Base-by-base conservation (phyloP, 30 jellyfish, hydroid and myxozoan genomes). In the Hydractinia echinata region DNA sequence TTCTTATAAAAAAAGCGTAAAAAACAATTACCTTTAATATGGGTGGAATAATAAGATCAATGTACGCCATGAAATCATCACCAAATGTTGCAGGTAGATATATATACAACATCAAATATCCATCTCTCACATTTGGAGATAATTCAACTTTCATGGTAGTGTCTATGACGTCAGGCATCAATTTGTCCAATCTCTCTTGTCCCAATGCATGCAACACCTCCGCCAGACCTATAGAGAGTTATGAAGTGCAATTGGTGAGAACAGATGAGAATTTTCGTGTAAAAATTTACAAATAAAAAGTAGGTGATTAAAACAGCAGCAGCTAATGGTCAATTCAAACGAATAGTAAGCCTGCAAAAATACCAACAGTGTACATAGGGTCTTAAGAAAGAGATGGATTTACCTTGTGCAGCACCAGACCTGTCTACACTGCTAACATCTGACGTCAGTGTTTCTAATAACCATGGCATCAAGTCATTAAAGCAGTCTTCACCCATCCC, bases 401-500 rank as follows among this genome's bases (percentile, higher is more conserved):
- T 54, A 92, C 98, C 98, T 87, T 92, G 98, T 56, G 98, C 98
- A 71, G 98, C 98, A 15, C 98, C 98, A 7, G 96, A 87, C 60
- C 98, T 76, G 83, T 92, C 98, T 56, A 92, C 98, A 55, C 98
- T 92, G 71, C 98, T 92, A 70, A 88, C 89, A 54, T 92, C 98
- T 10, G 98, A 92, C 81, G 98, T 87, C 79, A 92, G 87, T 50
- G 98, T 92, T 81, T 92, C 96, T 62, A 92, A 82, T 55, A 92
- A 68, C 98, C 98, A 92, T 73, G 98, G 98, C 94, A 92, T 56
- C 94, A 92, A 64, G 68, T 92, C 98, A 71, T 85, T 87, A 84
- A 92, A 92, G 62, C 97, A 81, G 1, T 88, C 96, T 84, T 92
- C 98, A 52, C 98, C 98, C 98, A 92, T 92, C 4, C 98, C 98